A percentile compares a stretch with the other conserved stretches of the same genome.
Evolutionary conservation across 2,797 vertebrate species (phyloP).

Genomic region (Cossypha niveicapilla): DNA sequence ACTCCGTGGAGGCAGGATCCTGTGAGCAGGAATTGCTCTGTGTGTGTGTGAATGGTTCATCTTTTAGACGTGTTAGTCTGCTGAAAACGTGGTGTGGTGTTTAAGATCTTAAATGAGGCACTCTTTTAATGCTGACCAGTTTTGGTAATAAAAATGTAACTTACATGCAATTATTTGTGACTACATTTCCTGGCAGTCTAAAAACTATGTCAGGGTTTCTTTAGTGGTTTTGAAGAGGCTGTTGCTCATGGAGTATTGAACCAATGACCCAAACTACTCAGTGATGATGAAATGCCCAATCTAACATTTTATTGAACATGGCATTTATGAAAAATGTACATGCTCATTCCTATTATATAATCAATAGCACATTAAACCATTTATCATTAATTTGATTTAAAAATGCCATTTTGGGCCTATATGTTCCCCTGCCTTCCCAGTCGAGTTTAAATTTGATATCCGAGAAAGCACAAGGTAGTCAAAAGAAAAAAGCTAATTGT

Average conservation of each 20-base stretch:
- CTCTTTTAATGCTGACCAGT: conserved; percentile 12
- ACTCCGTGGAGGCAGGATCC: neutral
- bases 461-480: neutral
- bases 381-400: conserved; percentile 71
- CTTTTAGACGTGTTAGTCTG: neutral
- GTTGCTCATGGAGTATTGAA: conserved; percentile 63
- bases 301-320: conserved; percentile 69
- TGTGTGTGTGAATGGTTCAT: neutral
- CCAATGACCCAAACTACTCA: conserved; percentile 55
- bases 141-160: conserved; percentile 32
- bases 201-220: conserved; percentile 46
- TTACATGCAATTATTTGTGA: conserved; percentile 20
- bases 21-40: neutral
- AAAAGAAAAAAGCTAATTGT: neutral
- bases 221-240: conserved; percentile 8
- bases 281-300: conserved; percentile 67
- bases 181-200: neutral
- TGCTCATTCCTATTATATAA: conserved; percentile 68
- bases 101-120: neutral
- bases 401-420: conserved; percentile 9
- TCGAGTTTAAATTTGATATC: conserved; percentile 24
- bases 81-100: neutral
- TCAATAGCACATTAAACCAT: conserved; percentile 72
- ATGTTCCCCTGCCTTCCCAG: neutral
- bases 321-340: conserved; percentile 73